phyloP scores from a whole-genome alignment of 2,113 vertebrate genomes.

The Salvator merianae region DNA sequence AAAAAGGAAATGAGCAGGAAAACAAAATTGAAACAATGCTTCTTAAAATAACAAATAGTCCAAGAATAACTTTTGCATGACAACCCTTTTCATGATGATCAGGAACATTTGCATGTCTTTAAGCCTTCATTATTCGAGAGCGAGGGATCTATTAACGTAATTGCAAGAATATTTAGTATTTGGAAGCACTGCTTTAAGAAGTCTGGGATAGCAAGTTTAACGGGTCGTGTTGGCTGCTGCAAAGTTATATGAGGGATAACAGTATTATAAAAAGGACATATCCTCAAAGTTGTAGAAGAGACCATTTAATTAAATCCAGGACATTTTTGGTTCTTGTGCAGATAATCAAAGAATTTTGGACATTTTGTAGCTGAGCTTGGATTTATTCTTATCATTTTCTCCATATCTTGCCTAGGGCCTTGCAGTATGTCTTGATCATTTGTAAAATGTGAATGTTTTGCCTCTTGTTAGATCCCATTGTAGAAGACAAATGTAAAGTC shows the following conservation, averaged over 20 bases:
- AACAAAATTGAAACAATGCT: not conserved
- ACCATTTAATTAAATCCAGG: not conserved
- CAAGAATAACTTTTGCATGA: not conserved
- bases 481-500: not conserved
- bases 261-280: not conserved
- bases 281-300: not conserved
- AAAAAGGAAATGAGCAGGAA: not conserved
- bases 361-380: not conserved
- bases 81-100: not conserved
- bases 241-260: not conserved
- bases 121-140: not conserved
- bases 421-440: not conserved
- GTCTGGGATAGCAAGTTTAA: constrained; percentile 15
- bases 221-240: constrained; percentile 15
- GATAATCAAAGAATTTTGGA: not conserved
- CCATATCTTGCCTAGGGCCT: not conserved
- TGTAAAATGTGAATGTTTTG: not conserved
- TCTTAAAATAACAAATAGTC: not conserved
- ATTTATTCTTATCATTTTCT: not conserved
- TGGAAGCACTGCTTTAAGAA: constrained; percentile 18
- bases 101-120: not conserved
- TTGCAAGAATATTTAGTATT: constrained; percentile 27
- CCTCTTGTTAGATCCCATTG: not conserved
- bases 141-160: constrained; percentile 23
- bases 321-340: too few relatives aligned